phyloP scores from a whole-genome alignment of 2,113 vertebrate species.

The Xiphophorus couchianus region DNA sequence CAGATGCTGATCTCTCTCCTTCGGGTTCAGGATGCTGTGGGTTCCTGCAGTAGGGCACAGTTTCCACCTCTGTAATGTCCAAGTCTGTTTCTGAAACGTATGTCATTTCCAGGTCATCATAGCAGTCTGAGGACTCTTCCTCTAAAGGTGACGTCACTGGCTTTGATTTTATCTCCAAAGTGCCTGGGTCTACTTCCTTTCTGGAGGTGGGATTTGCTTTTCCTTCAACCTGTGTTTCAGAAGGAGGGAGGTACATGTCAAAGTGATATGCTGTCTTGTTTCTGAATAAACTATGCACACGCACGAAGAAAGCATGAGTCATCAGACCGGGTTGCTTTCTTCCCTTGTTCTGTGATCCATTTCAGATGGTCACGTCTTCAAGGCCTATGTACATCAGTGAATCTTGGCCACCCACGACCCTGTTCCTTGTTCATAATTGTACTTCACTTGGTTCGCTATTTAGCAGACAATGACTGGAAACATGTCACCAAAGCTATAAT shows the following conservation, averaged over 20 bases:
- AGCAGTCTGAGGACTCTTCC: conserved; percentile 36
- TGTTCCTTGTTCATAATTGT: background rate
- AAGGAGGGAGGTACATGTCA: background rate
- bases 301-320: background rate
- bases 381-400: background rate
- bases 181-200: conserved; percentile 2
- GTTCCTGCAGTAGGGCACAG: conserved; percentile 24
- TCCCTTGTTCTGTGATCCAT: no score
- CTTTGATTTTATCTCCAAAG: background rate
- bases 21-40: background rate
- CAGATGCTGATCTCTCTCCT: conserved; percentile 8
- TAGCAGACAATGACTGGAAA: background rate
- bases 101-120: conserved; percentile 12
- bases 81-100: conserved; percentile 63
- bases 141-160: background rate
- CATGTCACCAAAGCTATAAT: no score
- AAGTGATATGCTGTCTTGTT: background rate
- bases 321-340: background rate
- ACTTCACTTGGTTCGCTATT: background rate
- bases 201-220: background rate
- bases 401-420: background rate
- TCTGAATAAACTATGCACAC: background rate
- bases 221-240: conserved; percentile 28
- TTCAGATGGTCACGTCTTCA: background rate
- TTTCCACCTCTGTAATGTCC: conserved; percentile 62